A percentile compares a stretch with the other conserved stretches of the same genome.
Conservation (phyloP, 2,888 invertebrate species). For the Gari tellinella region DNA sequence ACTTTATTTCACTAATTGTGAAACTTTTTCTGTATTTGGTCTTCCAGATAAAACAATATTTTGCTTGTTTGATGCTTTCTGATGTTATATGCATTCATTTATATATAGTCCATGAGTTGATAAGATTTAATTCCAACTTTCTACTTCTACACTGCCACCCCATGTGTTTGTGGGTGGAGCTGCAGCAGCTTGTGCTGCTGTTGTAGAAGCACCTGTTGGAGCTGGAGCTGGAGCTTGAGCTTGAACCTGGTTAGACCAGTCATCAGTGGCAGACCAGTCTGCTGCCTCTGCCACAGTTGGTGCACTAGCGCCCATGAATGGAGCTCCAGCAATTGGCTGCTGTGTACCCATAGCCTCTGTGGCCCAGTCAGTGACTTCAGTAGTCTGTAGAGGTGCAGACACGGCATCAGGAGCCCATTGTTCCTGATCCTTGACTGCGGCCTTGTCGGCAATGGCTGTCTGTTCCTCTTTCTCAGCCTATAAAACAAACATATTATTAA, state of each 20-base stretch:
- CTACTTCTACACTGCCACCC: constrained; percentile 72
- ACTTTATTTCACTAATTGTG: too few relatives aligned
- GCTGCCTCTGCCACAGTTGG: constrained; percentile 65
- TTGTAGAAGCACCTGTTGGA: constrained; percentile 33
- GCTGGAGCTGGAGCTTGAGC: constrained; percentile 45
- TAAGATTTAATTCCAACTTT: constrained; percentile 72
- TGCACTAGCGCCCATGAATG: constrained; percentile 49
- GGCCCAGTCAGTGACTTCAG: constrained; percentile 81
- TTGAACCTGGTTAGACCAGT: constrained; percentile 73
- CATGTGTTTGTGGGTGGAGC: constrained; percentile 66
- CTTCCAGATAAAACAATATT: too few relatives aligned
- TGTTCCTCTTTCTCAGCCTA: constrained; percentile 97
- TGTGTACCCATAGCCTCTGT: constrained; percentile 72
- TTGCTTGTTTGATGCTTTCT: too few relatives aligned
- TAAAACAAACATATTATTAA: constrained; percentile 36
- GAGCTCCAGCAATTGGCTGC: constrained; percentile 59
- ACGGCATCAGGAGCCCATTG: constrained; percentile 70
- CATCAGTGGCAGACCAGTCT: constrained; percentile 72
- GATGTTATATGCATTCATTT: not conserved
- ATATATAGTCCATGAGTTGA: not conserved
- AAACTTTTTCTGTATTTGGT: too few relatives aligned
- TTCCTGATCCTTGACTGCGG: constrained; percentile 73
- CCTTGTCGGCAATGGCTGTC: constrained; percentile 76
- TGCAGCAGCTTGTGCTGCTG: constrained; percentile 44
- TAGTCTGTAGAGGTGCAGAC: constrained; percentile 37